phyloP scores from a whole-genome alignment of 2,888 invertebrate species.

The Tetragnatha montana region DNA sequence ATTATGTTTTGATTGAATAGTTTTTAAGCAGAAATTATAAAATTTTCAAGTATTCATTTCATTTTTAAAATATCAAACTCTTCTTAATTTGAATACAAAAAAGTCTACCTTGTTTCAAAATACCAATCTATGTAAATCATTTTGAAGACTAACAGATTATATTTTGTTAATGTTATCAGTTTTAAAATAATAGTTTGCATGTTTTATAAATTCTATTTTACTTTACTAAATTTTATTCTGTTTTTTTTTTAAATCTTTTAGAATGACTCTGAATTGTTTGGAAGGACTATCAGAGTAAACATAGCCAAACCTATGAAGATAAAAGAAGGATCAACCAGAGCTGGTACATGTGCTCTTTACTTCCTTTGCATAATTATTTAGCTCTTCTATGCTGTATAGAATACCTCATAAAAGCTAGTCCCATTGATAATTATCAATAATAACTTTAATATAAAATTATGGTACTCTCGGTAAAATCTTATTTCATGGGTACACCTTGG shows the following conservation, averaged over 20 bases:
- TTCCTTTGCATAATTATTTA: neutral
- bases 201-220: neutral
- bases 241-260: conserved; percentile 76
- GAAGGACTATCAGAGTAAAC: conserved; percentile 95
- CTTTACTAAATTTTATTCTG: conserved; percentile 3
- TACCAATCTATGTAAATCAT: neutral
- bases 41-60: too few relatives aligned
- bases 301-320: conserved; percentile 97
- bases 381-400: neutral
- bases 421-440: neutral
- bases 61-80: too few relatives aligned
- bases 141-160: neutral
- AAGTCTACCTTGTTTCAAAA: neutral
- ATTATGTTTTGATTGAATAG: too few relatives aligned
- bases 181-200: neutral
- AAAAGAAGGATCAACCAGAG: conserved; percentile 94
- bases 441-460: neutral
- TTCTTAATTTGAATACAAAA: too few relatives aligned
- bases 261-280: conserved; percentile 98
- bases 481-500: too few relatives aligned
- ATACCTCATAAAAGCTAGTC: too few relatives aligned
- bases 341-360: conserved; percentile 76
- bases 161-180: neutral
- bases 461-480: too few relatives aligned
- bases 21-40: too few relatives aligned